Percentiles rank a stretch among this genome's conserved stretches.
Evolutionary conservation across 2,113 vertebrate genomes (phyloP).

Genomic region (Grammomys surdaster): DNA sequence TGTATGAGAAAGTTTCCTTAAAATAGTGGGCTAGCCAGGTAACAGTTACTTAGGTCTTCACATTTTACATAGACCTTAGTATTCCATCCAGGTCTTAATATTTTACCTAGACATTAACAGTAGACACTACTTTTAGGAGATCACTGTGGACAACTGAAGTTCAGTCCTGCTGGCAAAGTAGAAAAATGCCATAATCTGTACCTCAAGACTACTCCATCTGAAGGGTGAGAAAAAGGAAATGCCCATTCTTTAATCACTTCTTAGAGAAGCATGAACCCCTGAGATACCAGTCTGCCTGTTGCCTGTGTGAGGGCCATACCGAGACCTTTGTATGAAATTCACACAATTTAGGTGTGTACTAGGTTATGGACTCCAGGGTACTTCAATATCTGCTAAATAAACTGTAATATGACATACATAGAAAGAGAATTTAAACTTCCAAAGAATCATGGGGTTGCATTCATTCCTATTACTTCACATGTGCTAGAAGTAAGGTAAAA

Average conservation of each 20-base stretch:
- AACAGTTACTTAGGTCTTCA: no score
- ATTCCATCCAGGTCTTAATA: no score
- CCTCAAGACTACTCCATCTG: background rate
- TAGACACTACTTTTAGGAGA: background rate
- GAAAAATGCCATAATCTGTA: background rate
- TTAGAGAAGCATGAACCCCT: background rate
- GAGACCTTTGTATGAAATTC: background rate
- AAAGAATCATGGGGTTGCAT: background rate
- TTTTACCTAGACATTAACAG: background rate
- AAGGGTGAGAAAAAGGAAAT: background rate
- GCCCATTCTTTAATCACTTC: background rate
- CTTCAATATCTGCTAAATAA: background rate
- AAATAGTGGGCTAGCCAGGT: no score
- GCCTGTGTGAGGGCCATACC: background rate
- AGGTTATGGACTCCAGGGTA: fast-evolving
- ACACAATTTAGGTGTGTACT: background rate
- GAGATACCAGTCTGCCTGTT: background rate
- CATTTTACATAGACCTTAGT: no score
- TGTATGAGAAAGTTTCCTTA: no score
- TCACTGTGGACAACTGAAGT: background rate
- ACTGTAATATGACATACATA: background rate
- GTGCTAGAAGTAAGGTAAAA: background rate
- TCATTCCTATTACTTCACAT: background rate
- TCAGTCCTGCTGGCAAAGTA: background rate
- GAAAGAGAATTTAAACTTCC: background rate